phyloP scores from a whole-genome alignment of 2,888 invertebrate species.

The Limnephilus auricula region DNA sequence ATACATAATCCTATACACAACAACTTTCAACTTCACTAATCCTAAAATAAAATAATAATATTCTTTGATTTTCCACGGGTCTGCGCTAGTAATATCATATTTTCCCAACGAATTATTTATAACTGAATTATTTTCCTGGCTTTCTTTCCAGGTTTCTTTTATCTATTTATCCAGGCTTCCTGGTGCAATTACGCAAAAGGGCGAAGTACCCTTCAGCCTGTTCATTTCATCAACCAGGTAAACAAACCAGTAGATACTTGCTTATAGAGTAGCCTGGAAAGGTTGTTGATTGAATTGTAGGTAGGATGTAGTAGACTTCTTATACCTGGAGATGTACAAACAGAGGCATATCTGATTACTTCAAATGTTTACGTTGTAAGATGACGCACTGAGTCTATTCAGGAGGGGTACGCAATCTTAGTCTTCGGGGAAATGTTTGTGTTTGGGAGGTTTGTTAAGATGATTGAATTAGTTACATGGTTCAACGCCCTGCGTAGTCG shows the following conservation, averaged over 20 bases:
- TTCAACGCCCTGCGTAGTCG: too few relatives aligned
- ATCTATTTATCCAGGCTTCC: neutral
- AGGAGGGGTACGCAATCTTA: neutral
- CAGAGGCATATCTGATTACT: constrained; percentile 31
- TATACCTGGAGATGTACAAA: neutral
- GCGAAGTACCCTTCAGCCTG: neutral
- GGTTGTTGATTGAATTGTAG: neutral
- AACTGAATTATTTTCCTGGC: neutral
- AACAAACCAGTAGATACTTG: neutral
- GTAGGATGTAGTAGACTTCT: neutral
- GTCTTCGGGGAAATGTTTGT: neutral
- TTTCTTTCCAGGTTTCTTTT: neutral
- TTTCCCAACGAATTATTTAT: too few relatives aligned
- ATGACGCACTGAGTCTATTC: neutral
- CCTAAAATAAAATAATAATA: too few relatives aligned
- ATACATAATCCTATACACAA: too few relatives aligned
- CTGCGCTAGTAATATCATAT: too few relatives aligned
- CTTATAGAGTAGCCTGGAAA: neutral
- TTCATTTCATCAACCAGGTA: constrained; percentile 26
- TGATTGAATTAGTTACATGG: neutral
- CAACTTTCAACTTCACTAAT: too few relatives aligned
- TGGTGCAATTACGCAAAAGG: neutral
- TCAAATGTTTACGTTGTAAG: constrained; percentile 8
- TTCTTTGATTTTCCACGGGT: too few relatives aligned
- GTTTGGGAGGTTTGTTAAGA: neutral